Base-by-base conservation (phyloP, 1,140 invertebrate species). In the Pararge aegeria region DNA sequence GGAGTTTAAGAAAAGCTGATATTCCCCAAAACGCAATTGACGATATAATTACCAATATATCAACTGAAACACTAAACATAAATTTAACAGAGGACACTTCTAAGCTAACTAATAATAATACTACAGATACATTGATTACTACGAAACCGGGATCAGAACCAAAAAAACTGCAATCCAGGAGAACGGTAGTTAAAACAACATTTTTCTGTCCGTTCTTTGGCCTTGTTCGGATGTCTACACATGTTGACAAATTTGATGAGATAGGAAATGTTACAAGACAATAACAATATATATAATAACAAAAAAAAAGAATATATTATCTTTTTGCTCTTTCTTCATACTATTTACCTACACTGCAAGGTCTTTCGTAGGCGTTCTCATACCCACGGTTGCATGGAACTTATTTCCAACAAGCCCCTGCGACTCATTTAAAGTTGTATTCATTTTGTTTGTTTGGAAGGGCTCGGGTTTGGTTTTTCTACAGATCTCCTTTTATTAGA, bases 161-260 rank as follows among this genome's bases (percentile, higher is more conserved):
- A 34, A 73, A 66, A 59, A 18, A 54, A 52, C 55, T 9, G 27
- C 5, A 4, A 5, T 27, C 10, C 5, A 24, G 46, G 5, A 61
- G 52, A 37, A 70, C 59, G n/a, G 53, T 79, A 15, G 68, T 69
- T 9, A 70, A 58, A 34, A 87, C 83, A 0, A 73, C 81, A 5
- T 84, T 87, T 48, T 87, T 77, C 46, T 87, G 83, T 52, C 83
- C 83, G 0, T 81, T 77, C 46, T 75, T 87, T 50, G 83, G 83
- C 9, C 58, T 80, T 3, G 68, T 87, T 7, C 75, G 70, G n/a
- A 79, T 87, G 78, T 56, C 71, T 12, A 29, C 75, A 3, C 71
- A 71, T 49, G 53, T 78, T 20, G 70, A 78, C 37, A 55, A 68
- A 44, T 63, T 53, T 55, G 44, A 67, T 19, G 30, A 20, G 13